Evolutionary conservation across 2,113 vertebrate species (phyloP).

Genomic region (Sinocyclocheilus grahami): DNA sequence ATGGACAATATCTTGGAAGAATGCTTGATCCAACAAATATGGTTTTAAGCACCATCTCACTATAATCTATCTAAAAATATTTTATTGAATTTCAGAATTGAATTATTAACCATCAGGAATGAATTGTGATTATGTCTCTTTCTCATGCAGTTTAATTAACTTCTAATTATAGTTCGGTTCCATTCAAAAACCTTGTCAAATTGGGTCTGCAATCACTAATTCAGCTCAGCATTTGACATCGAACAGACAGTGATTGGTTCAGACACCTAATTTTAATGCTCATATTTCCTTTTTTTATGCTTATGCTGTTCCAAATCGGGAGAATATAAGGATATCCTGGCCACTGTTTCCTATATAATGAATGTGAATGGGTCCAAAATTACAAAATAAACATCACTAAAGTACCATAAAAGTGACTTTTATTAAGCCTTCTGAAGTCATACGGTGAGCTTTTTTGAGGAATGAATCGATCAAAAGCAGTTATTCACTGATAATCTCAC

Average conservation of each 20-base stretch:
- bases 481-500: background rate
- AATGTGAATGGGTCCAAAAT: background rate
- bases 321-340: background rate
- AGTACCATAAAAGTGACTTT: background rate
- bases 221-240: background rate
- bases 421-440: background rate
- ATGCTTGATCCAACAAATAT: background rate
- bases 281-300: background rate
- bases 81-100: background rate
- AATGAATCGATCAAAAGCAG: background rate
- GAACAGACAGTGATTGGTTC: background rate
- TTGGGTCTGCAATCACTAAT: background rate
- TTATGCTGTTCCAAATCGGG: background rate
- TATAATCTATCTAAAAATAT: background rate
- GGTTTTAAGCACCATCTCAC: background rate
- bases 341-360: background rate
- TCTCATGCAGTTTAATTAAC: background rate
- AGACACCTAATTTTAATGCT: background rate
- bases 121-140: background rate
- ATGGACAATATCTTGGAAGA: background rate
- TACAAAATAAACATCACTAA: background rate
- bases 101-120: background rate
- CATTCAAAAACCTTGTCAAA: background rate
- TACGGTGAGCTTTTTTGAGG: background rate
- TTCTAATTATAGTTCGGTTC: background rate